Evolutionary conservation across 2,888 invertebrate genomes (phyloP).

Genomic region (Anthoptus insignis): DNA sequence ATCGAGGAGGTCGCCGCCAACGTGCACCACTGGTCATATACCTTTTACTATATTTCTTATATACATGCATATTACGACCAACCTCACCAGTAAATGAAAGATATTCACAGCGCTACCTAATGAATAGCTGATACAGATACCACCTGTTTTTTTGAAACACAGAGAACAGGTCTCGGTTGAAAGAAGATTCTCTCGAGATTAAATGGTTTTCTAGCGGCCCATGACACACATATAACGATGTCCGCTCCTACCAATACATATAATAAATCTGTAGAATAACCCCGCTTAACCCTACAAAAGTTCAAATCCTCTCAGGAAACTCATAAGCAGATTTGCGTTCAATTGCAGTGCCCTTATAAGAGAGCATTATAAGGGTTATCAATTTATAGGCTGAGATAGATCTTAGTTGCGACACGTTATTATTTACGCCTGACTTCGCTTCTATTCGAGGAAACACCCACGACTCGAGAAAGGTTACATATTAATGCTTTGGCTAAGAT

Average conservation of each 20-base stretch:
- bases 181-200: too few species aligned
- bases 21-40: constrained; percentile 50
- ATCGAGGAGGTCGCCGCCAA: constrained; percentile 62
- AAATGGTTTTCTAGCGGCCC: too few species aligned
- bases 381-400: constrained; percentile 47
- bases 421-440: constrained; percentile 48
- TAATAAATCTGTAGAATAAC: too few species aligned
- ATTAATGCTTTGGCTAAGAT: constrained; percentile 41
- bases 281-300: constrained; percentile 23
- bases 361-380: constrained; percentile 37
- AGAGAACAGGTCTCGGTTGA: too few species aligned
- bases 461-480: constrained; percentile 52
- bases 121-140: too few species aligned
- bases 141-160: too few species aligned
- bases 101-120: too few species aligned
- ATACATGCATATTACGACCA: too few species aligned
- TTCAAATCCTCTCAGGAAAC: constrained; percentile 18
- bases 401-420: constrained; percentile 47
- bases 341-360: constrained; percentile 32
- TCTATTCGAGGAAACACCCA: constrained; percentile 53
- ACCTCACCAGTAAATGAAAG: too few species aligned
- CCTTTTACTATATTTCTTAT: too few species aligned
- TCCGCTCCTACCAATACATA: too few species aligned
- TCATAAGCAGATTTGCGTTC: constrained; percentile 35
- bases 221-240: too few species aligned